These are phyloP conservation scores for Drosophila bipectinata DNA, from an alignment of 1,140 invertebrate species.

Conservation along the genomic window DNA sequence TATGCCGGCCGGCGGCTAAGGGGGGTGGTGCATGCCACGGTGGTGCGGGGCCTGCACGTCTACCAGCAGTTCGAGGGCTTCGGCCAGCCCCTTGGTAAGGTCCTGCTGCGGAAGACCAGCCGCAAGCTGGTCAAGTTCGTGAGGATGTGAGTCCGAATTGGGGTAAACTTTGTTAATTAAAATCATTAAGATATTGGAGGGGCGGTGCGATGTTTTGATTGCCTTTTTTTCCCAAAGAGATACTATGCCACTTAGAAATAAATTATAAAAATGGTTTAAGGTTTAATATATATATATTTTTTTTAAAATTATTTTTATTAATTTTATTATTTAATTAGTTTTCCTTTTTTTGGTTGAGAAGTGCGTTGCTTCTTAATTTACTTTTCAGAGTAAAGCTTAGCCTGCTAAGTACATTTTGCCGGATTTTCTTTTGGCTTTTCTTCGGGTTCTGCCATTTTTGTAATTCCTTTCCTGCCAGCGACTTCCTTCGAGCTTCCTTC, in stretches of 20 bases:
- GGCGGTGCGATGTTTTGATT: slow-evolving; percentile 4
- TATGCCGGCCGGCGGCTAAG: slow-evolving; percentile 85
- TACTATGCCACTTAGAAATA: too few species aligned
- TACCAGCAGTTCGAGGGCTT: slow-evolving; percentile 83
- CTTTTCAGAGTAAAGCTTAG: slow-evolving; percentile 10
- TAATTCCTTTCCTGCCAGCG: slow-evolving; percentile 1
- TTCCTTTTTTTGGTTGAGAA: too few species aligned
- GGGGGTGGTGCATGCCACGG: slow-evolving; percentile 86
- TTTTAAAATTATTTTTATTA: neutral
- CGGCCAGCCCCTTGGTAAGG: slow-evolving; percentile 78
- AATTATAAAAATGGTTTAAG: too few species aligned
- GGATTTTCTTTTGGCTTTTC: slow-evolving; percentile 1
- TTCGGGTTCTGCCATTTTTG: slow-evolving; percentile 7
- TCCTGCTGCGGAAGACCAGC: slow-evolving; percentile 71
- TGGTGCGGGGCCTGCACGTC: slow-evolving; percentile 86
- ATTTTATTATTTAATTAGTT: neutral
- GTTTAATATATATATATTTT: neutral
- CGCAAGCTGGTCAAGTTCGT: slow-evolving; percentile 81
- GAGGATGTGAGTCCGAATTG: slow-evolving; percentile 37
- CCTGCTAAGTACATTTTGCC: too few species aligned
- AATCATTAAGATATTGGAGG: slow-evolving; percentile 32
- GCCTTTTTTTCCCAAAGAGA: neutral
- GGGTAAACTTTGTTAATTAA: slow-evolving; percentile 68
- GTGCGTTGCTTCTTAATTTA: too few species aligned
- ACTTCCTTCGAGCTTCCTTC: slow-evolving; percentile 23